phyloP scores from a whole-genome alignment of 2,888 invertebrate genomes.

The Morpho achilles region DNA sequence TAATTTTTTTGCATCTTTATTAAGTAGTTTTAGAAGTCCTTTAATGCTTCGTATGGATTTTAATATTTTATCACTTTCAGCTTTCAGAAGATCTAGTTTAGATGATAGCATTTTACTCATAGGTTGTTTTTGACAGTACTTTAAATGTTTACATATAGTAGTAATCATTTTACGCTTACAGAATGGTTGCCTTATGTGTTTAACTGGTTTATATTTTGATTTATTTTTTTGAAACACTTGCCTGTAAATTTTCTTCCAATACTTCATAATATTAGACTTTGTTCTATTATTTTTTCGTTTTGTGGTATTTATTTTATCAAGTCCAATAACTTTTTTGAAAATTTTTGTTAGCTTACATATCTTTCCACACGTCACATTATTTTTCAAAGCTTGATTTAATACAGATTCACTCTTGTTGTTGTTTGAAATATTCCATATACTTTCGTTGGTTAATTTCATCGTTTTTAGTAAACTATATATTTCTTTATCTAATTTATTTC shows the following conservation, averaged over 20 bases:
- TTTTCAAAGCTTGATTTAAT: constrained; percentile 5
- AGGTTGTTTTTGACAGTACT: constrained; percentile 39
- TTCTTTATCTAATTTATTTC: no score
- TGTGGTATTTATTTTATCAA: constrained; percentile 27
- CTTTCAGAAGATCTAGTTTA: constrained; percentile 46
- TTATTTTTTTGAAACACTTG: constrained; percentile 38
- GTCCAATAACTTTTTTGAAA: constrained; percentile 3
- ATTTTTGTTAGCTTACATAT: constrained; percentile 19
- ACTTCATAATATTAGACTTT: constrained; percentile 39
- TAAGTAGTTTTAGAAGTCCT: constrained; percentile 33
- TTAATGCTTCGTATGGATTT: constrained; percentile 52
- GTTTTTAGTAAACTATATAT: no score
- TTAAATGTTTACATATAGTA: constrained; percentile 46
- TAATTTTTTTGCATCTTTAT: constrained; percentile 15
- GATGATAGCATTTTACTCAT: constrained; percentile 38
- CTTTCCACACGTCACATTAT: constrained; percentile 20
- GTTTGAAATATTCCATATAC: no score
- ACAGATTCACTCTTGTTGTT: no score
- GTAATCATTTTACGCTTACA: constrained; percentile 39
- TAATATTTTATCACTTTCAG: constrained; percentile 47
- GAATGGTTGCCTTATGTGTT: constrained; percentile 24
- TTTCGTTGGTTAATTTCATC: no score
- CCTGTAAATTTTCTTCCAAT: constrained; percentile 48
- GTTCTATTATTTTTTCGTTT: constrained; percentile 26
- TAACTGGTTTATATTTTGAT: constrained; percentile 20